phyloP scores from a whole-genome alignment of 2,797 vertebrate species.

The Podarcis siculus region DNA sequence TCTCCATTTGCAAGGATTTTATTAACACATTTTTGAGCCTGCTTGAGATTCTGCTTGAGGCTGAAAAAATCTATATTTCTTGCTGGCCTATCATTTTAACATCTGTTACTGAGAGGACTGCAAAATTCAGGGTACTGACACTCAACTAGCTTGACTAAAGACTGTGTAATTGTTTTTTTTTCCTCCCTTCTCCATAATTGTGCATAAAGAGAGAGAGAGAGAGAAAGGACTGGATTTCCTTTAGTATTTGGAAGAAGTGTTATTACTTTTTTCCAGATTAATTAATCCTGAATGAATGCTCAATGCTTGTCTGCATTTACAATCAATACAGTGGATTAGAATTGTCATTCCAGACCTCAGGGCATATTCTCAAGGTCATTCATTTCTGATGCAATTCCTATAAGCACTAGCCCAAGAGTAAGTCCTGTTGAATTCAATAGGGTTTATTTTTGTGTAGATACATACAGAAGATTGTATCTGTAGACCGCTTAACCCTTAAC shows the following conservation, averaged over 20 bases:
- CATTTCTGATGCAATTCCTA: neutral
- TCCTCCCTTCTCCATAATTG: slow-evolving; percentile 6
- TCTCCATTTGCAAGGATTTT: slow-evolving; percentile 64
- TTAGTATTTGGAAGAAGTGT: slow-evolving; percentile 3
- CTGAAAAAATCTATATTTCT: slow-evolving; percentile 49
- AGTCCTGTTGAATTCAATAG: neutral
- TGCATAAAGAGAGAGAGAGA: neutral
- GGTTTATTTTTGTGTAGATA: neutral
- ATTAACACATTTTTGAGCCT: slow-evolving; percentile 67
- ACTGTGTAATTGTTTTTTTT: slow-evolving; percentile 38
- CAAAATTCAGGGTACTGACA: slow-evolving; percentile 23
- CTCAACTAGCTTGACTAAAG: slow-evolving; percentile 22
- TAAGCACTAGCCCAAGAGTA: neutral
- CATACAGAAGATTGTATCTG: no score
- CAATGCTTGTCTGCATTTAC: neutral
- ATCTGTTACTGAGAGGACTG: slow-evolving; percentile 48
- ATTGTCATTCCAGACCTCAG: neutral
- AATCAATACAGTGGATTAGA: neutral
- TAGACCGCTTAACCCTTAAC: no score
- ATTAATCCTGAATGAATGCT: slow-evolving; percentile 19
- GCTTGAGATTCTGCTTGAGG: slow-evolving; percentile 50
- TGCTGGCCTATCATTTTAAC: slow-evolving; percentile 52
- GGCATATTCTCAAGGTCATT: neutral
- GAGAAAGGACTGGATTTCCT: slow-evolving; percentile 38
- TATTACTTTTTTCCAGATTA: neutral